Evolutionary conservation across 2,888 invertebrate genomes (phyloP).

Genomic region (Pheosia gnoma): DNA sequence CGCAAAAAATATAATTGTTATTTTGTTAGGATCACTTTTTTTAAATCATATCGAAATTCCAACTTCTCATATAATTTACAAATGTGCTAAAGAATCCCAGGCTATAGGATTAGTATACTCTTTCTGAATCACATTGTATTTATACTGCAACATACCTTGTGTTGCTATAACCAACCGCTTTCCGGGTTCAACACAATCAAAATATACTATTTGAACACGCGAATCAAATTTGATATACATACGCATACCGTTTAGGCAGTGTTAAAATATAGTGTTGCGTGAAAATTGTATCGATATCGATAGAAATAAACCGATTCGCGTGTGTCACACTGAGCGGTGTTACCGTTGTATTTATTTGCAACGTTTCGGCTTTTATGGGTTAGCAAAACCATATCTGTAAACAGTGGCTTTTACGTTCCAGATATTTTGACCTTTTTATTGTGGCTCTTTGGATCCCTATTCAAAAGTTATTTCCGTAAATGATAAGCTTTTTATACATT

Average conservation of each 20-base stretch:
- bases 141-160: slow-evolving; percentile 3
- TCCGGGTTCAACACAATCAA: slow-evolving; percentile 38
- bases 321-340: slow-evolving; percentile 11
- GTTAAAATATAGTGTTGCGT: slow-evolving; percentile 41
- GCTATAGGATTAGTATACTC: too few relatives aligned
- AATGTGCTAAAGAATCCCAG: too few relatives aligned
- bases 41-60: too few relatives aligned
- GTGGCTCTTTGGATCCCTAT: neutral
- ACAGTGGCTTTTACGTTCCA: slow-evolving; percentile 4
- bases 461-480: neutral
- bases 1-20: too few relatives aligned
- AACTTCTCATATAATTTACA: neutral
- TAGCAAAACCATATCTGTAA: slow-evolving; percentile 10
- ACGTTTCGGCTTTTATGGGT: slow-evolving; percentile 9
- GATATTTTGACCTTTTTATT: slow-evolving; percentile 4
- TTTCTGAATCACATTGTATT: neutral
- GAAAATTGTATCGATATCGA: slow-evolving; percentile 30
- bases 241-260: slow-evolving; percentile 51
- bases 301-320: slow-evolving; percentile 29
- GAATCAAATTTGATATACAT: slow-evolving; percentile 63
- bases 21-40: too few relatives aligned
- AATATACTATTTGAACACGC: slow-evolving; percentile 58
- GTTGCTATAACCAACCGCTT: slow-evolving; percentile 41
- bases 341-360: slow-evolving; percentile 6
- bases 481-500: neutral